Base-by-base conservation (phyloP, 53 echinoderm and acorn worm genomes). In the Glandiceps talaboti region DNA sequence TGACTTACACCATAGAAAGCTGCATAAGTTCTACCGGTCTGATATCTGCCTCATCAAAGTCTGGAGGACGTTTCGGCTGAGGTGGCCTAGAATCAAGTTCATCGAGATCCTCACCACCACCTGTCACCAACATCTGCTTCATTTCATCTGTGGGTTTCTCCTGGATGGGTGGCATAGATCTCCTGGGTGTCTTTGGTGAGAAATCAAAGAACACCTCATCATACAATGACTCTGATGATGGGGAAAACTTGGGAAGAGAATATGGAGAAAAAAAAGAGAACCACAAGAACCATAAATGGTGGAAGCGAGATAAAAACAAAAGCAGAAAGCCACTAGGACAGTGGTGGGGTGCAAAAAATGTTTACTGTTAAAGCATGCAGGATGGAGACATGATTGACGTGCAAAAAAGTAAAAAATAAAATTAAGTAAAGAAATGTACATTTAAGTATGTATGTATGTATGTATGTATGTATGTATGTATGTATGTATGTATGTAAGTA, bases 201-300 rank as follows among this genome's bases (percentile, higher is more conserved):
- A 88, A 89, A 84, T 93, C 91, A 85, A 99, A 93, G 91, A 99
- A 99, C 73, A 99, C 99, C 33, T 97, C 97, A 73, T 99, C 91
- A 32, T 79, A 84, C 28, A 93, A 86, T 31, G 90, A 90, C 20
- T 93, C 99, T 1, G 31, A 31, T 30, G 79, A 78, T 6, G 79
- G 79, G 79, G 79, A 78, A 78, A 89, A 83, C 99, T 93, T 75
- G 78, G 79, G 73, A 28, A 28, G 33, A 79, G 79, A 74, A 79
- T 29, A 45, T 32, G 73, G n/a, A 78, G 79, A 27, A 29, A 75
- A 0, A 1, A 0, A 32, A 31, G 30, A 75, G 30, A 77, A 27
- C 29, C 33, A 78, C 74, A 1, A 0, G 30, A 45, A 45, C 6
- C 64, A 12, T 45, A 45, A 45, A 45, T 20, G n/a, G 20, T 45